Conservation (phyloP, 2,888 invertebrate genomes). For the Strigamia maritima region DNA sequence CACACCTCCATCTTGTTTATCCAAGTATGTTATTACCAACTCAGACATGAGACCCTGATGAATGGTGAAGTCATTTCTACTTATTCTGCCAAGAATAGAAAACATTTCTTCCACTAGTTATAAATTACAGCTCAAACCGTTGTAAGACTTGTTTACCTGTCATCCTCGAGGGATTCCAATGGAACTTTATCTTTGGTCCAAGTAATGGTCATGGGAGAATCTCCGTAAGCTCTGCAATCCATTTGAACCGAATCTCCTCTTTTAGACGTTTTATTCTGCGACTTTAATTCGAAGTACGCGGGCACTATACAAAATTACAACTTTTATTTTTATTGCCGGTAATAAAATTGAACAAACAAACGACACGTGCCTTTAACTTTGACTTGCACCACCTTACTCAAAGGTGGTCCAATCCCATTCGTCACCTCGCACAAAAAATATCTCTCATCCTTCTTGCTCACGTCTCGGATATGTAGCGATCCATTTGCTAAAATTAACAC, state of each 20-base stretch:
- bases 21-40: slow-evolving; percentile 27
- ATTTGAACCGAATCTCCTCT: slow-evolving; percentile 85
- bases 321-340: neutral
- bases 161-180: slow-evolving; percentile 13
- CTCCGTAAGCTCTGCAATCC: slow-evolving; percentile 88
- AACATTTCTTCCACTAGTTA: neutral
- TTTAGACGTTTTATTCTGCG: slow-evolving; percentile 84
- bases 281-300: slow-evolving; percentile 87
- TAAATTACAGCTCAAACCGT: slow-evolving; percentile 18
- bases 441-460: slow-evolving; percentile 24
- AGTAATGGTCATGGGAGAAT: slow-evolving; percentile 88
- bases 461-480: neutral
- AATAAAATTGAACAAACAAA: neutral
- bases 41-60: slow-evolving; percentile 31
- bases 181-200: slow-evolving; percentile 57
- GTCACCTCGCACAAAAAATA: slow-evolving; percentile 33
- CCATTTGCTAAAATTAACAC: slow-evolving; percentile 21
- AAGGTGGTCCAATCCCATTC: slow-evolving; percentile 22
- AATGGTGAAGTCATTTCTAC: slow-evolving; percentile 31
- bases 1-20: slow-evolving; percentile 6
- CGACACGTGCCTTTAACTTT: slow-evolving; percentile 20
- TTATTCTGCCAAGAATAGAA: slow-evolving; percentile 27
- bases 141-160: slow-evolving; percentile 35
- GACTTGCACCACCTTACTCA: slow-evolving; percentile 36
- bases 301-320: slow-evolving; percentile 62